These are phyloP conservation scores for Pseudochromis fuscus DNA, from an alignment of 2,797 vertebrate genomes.

Conservation along the genomic window DNA sequence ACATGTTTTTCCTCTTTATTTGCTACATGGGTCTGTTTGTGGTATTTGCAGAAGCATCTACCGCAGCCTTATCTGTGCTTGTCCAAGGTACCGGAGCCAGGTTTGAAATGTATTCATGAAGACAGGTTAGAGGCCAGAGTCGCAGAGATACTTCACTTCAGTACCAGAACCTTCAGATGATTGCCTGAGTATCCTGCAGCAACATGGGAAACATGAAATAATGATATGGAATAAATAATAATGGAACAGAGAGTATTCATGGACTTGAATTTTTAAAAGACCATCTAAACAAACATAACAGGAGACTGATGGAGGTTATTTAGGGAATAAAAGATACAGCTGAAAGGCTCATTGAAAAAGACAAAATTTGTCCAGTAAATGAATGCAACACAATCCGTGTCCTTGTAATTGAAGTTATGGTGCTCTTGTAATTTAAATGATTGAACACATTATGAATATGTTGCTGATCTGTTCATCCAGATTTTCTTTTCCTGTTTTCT, in stretches of 20 bases:
- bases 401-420: conserved; percentile 18
- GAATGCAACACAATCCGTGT: conserved; percentile 15
- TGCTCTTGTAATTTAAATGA: conserved; percentile 29
- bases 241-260: conserved; percentile 24
- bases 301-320: conserved; percentile 3
- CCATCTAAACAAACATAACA: conserved; percentile 2
- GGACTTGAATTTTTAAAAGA: conserved; percentile 17
- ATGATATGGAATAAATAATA: conserved; percentile 43
- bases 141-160: conserved; percentile 47
- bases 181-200: conserved; percentile 22
- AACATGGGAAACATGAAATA: conserved; percentile 48
- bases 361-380: too few relatives aligned
- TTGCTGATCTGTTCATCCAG: conserved; percentile 4
- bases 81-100: conserved; percentile 16
- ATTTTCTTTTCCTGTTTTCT: conserved; percentile 10
- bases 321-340: background rate
- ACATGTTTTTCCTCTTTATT: background rate
- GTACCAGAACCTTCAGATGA: conserved; percentile 31
- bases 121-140: conserved; percentile 61
- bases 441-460: conserved; percentile 20
- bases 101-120: conserved; percentile 65
- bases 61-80: conserved; percentile 20
- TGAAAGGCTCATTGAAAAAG: conserved; percentile 1
- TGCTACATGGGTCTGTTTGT: conserved; percentile 34
- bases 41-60: conserved; percentile 40